Base-by-base conservation (phyloP, 2,888 invertebrate genomes). In the Seira ritae region DNA sequence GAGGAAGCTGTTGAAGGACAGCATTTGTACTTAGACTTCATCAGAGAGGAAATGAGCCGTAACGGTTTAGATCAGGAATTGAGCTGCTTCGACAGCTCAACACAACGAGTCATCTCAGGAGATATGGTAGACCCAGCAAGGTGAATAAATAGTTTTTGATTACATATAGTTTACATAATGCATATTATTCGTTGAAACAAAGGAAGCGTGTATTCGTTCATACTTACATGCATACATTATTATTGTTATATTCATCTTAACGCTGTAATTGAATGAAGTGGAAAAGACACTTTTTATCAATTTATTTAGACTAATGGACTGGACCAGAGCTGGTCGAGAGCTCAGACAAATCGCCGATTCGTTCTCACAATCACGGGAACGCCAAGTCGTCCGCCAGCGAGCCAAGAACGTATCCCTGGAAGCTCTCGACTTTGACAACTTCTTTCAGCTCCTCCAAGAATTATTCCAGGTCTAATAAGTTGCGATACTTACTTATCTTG, bases 371-470 rank as follows among this genome's bases (percentile, higher is more conserved):
- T 92, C 93, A 0, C 92, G 92, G 77, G 93, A 93, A 8, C 90
- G 92, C 17, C 91, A 92, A 1, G 90, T 92, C 72, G 90, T 93
- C 0, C 92, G 92, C 0, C 92, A 91, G 0, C 90, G 92, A 50
- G 93, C 93, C 0, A 91, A 92, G 75, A 91, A 92, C 62, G 92
- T 93, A 68, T 91, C 92, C 0, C 89, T 93, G 62, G 90, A 92
- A 71, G 91, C 92, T 23, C 90, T 93, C 1, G 92, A 93, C 85
- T 92, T 92, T 86, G 92, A 92, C n/a, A 92, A 92, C 50, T 93
- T 93, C 90, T 92, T 93, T 73, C 92, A 92, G 80, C 92, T 93
- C 23, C 92, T 93, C 90, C 92, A 92, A 88, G 93, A 93, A 85
- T 88, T 93, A 1, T 93, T 93, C 89, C 92, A 93, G 91, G 93